phyloP scores from a whole-genome alignment of 2,888 invertebrate genomes.

The Balanococcus diminutus region DNA sequence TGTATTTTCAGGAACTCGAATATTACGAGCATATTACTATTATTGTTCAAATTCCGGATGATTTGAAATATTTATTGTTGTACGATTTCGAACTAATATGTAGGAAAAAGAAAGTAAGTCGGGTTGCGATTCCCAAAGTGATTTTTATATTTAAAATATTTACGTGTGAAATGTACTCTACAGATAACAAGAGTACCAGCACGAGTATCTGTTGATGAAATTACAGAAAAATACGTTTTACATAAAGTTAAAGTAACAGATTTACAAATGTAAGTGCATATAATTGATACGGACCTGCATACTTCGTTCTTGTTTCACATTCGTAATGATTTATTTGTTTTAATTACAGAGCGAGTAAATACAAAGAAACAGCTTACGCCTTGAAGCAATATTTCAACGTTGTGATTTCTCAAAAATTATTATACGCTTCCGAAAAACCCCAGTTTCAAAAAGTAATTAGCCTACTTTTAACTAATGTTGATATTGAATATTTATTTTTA shows the following conservation, averaged over 20 bases:
- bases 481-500: not conserved
- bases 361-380: constrained; percentile 43
- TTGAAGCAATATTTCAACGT: constrained; percentile 32
- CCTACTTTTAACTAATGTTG: not conserved
- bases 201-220: constrained; percentile 39
- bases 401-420: constrained; percentile 9
- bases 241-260: constrained; percentile 44
- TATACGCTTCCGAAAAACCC: constrained; percentile 41
- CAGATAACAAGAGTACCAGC: constrained; percentile 38
- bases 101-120: constrained; percentile 21
- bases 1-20: not conserved
- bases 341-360: constrained; percentile 26
- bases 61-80: constrained; percentile 5
- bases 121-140: not conserved
- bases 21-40: constrained; percentile 24
- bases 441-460: constrained; percentile 15
- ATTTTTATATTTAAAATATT: not conserved
- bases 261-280: constrained; percentile 3
- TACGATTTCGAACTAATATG: constrained; percentile 35
- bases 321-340: not conserved
- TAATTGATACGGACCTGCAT: not conserved
- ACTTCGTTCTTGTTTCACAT: not conserved
- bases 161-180: not conserved
- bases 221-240: constrained; percentile 28
- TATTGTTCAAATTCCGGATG: constrained; percentile 43